phyloP scores from a whole-genome alignment of 2,888 invertebrate species.

The Hypercompe scribonia region DNA sequence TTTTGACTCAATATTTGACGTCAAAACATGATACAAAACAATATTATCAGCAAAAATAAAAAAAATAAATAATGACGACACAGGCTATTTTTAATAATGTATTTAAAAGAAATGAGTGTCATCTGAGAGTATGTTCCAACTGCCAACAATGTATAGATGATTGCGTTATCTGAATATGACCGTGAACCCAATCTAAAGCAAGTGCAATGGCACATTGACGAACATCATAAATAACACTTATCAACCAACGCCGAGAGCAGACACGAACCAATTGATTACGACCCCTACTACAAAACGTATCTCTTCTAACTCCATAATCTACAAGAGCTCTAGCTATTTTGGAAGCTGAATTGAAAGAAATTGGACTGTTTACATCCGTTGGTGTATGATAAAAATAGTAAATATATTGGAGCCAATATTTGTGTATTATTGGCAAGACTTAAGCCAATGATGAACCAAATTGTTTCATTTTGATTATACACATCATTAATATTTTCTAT shows the following conservation, averaged over 20 bases:
- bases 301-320: slow-evolving; percentile 33
- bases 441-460: slow-evolving; percentile 7
- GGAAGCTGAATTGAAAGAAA: slow-evolving; percentile 60
- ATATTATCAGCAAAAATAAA: not conserved
- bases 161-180: slow-evolving; percentile 63
- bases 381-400: slow-evolving; percentile 52
- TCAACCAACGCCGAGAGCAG: slow-evolving; percentile 66
- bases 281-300: slow-evolving; percentile 56
- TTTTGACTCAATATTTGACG: not conserved
- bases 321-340: slow-evolving; percentile 47
- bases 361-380: slow-evolving; percentile 63
- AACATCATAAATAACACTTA: slow-evolving; percentile 81
- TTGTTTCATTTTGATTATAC: not conserved
- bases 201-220: slow-evolving; percentile 81
- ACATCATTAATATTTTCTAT: not conserved
- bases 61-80: not conserved
- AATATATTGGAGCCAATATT: slow-evolving; percentile 41
- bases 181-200: slow-evolving; percentile 80
- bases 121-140: slow-evolving; percentile 44
- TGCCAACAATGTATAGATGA: slow-evolving; percentile 50
- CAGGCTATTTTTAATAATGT: slow-evolving; percentile 16
- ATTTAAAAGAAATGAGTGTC: slow-evolving; percentile 26
- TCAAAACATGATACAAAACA: not conserved
- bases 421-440: slow-evolving; percentile 36
- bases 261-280: slow-evolving; percentile 69